A percentile compares a stretch with the other conserved stretches of the same genome.
Evolutionary conservation across 2,888 invertebrate genomes (phyloP).

Genomic region (Ecliptopera silaceata): DNA sequence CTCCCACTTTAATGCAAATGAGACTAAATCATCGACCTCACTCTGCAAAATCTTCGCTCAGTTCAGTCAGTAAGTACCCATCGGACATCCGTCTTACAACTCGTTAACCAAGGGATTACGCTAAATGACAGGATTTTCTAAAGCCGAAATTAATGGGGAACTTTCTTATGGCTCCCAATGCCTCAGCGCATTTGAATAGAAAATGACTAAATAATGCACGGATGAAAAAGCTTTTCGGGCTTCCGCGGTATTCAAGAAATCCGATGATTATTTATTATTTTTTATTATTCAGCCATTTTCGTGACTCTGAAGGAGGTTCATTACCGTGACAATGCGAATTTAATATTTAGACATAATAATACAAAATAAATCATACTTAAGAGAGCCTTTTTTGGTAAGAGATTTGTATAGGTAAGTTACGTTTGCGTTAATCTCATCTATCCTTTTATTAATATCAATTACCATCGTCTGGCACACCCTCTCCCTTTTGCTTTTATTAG

Average conservation of each 20-base stretch:
- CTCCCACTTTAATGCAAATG: not conserved
- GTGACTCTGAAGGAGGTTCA: too few species aligned
- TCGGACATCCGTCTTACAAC: conserved; percentile 12
- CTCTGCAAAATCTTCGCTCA: not conserved
- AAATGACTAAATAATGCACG: conserved; percentile 26
- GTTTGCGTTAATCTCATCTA: too few species aligned
- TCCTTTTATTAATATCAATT: too few species aligned
- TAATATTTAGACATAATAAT: too few species aligned
- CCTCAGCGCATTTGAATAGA: conserved; percentile 26
- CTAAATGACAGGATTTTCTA: conserved; percentile 30
- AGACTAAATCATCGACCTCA: not conserved
- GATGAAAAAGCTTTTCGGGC: conserved; percentile 23
- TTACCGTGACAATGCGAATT: too few species aligned
- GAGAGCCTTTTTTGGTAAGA: not conserved
- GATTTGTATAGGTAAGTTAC: too few species aligned
- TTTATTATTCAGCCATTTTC: too few species aligned
- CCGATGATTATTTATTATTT: not conserved
- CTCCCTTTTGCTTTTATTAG: not conserved
- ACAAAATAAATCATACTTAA: not conserved
- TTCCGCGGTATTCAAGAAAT: conserved; percentile 10
- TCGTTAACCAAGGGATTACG: conserved; percentile 25
- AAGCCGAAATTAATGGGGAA: conserved; percentile 43
- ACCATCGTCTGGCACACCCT: too few species aligned
- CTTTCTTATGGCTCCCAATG: conserved; percentile 30
- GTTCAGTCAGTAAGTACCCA: conserved; percentile 11